Conservation (phyloP, 2,113 vertebrate genomes). For the Protomyctophum bolini region DNA sequence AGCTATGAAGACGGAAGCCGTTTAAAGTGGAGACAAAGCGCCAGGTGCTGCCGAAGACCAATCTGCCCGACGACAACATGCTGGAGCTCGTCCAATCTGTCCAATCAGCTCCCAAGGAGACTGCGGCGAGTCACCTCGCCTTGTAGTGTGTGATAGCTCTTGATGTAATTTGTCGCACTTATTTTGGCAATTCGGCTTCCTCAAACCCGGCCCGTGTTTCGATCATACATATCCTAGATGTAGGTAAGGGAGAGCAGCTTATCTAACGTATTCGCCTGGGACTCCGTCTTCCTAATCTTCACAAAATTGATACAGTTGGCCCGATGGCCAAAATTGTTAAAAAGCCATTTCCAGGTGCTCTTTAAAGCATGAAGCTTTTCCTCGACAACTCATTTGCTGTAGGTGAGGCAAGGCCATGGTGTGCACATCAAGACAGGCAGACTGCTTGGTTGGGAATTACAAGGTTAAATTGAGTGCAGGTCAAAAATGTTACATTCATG, state of each 20-base stretch:
- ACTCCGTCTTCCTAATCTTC: no score
- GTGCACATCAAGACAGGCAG: no score
- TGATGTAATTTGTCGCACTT: slow-evolving; percentile 36
- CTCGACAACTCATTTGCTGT: neutral
- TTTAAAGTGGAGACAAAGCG: slow-evolving; percentile 68
- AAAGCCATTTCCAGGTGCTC: no score
- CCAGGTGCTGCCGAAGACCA: slow-evolving; percentile 61
- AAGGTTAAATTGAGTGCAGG: no score
- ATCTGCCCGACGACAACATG: slow-evolving; percentile 51
- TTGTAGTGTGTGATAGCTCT: slow-evolving; percentile 32
- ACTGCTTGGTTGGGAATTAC: no score
- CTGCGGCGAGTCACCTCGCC: slow-evolving; percentile 17
- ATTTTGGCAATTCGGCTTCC: slow-evolving; percentile 26
- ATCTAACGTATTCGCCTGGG: no score
- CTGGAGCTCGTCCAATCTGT: slow-evolving; percentile 57
- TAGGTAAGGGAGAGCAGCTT: no score
- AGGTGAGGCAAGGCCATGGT: no score
- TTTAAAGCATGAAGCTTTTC: neutral
- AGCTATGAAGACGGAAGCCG: slow-evolving; percentile 57
- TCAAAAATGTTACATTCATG: no score
- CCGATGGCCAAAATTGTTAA: no score
- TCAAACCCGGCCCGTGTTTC: slow-evolving; percentile 8
- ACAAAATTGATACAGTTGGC: no score
- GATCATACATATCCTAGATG: neutral
- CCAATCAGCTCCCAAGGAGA: slow-evolving; percentile 50